phyloP scores from a whole-genome alignment of 1,140 invertebrate genomes.

The Camponotus floridanus region DNA sequence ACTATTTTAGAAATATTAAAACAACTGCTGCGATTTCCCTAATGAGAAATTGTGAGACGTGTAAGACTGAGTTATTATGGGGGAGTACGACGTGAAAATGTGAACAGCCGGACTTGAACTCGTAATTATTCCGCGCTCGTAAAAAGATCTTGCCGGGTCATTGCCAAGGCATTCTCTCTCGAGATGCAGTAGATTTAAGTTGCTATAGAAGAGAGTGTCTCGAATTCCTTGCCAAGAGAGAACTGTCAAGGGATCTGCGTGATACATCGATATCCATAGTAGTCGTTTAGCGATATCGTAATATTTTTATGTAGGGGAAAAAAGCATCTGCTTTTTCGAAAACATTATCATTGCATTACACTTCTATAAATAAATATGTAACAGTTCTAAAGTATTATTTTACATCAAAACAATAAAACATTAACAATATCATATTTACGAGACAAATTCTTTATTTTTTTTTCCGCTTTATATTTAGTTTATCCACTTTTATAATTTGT shows the following conservation, averaged over 20 bases:
- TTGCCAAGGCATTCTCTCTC: conserved; percentile 61
- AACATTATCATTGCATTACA: background rate
- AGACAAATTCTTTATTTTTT: background rate
- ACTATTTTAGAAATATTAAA: conserved; percentile 50
- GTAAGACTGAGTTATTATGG: conserved; percentile 45
- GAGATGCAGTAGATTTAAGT: conserved; percentile 20
- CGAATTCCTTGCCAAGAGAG: conserved; percentile 54
- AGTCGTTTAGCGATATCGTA: background rate
- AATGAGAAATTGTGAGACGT: conserved; percentile 24
- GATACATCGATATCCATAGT: conserved; percentile 38
- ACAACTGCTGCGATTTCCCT: conserved; percentile 5
- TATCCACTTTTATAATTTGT: background rate
- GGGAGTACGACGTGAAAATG: conserved; percentile 9
- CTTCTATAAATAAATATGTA: background rate
- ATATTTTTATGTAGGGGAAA: background rate
- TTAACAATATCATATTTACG: background rate
- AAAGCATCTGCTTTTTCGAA: background rate
- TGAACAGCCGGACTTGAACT: conserved; percentile 26
- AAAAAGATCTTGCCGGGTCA: conserved; percentile 4
- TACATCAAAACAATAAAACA: background rate
- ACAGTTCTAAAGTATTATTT: background rate
- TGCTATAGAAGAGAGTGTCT: conserved; percentile 30
- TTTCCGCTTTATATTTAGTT: background rate
- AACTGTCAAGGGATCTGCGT: background rate
- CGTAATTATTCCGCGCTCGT: conserved; percentile 62